Conservation (phyloP, 2,888 invertebrate species). For the Frankliniella intonsa region DNA sequence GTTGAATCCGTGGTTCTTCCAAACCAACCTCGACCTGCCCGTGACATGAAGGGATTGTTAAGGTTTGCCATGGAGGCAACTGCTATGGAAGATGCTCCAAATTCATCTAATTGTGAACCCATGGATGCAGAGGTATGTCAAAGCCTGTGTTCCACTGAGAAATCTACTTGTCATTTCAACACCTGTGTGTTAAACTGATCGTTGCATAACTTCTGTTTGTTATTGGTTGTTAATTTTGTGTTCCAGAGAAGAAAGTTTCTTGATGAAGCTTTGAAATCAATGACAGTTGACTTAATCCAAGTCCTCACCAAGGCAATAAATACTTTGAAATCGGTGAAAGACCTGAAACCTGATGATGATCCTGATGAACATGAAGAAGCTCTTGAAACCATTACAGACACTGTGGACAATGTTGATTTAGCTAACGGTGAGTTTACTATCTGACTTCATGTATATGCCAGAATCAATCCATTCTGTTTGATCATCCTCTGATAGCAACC, state of each 20-base stretch:
- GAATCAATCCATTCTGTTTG: conserved; percentile 32
- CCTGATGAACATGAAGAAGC: conserved; percentile 57
- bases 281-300: conserved; percentile 66
- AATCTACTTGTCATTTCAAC: background rate
- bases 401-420: conserved; percentile 69
- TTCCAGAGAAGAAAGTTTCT: conserved; percentile 66
- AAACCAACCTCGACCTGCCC: background rate
- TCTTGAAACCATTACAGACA: conserved; percentile 63
- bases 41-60: conserved; percentile 53
- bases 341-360: conserved; percentile 51
- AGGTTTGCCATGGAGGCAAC: conserved; percentile 66
- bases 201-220: background rate
- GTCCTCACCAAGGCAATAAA: conserved; percentile 60
- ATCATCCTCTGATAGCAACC: background rate
- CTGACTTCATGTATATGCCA: background rate
- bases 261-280: conserved; percentile 61
- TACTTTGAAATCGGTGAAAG: conserved; percentile 53
- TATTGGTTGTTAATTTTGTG: background rate
- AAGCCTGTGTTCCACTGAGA: too few species aligned
- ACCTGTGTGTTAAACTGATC: background rate
- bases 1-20: background rate
- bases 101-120: conserved; percentile 50
- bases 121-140: conserved; percentile 59
- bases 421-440: conserved; percentile 60
- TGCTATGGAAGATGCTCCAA: conserved; percentile 55